These are phyloP conservation scores for Apteryx mantelli DNA, from an alignment of 2,113 vertebrate species.

Conservation along the genomic window DNA sequence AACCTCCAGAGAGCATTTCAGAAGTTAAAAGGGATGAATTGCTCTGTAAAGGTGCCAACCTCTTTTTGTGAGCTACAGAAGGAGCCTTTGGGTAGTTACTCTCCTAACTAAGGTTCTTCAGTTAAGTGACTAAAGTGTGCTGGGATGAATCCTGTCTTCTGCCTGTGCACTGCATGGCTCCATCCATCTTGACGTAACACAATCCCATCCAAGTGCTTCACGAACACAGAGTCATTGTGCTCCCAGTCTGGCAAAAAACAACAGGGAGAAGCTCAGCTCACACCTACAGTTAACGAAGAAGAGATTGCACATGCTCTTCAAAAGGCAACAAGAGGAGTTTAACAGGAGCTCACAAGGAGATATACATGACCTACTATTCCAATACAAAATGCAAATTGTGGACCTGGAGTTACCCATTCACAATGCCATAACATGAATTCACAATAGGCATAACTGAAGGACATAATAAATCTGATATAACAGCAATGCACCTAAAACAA, in stretches of 20 bases:
- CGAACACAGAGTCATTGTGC: background rate
- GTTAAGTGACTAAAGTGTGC: background rate
- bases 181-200: background rate
- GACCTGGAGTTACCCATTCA: background rate
- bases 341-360: background rate
- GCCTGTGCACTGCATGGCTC: background rate
- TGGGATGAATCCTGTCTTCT: background rate
- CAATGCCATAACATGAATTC: background rate
- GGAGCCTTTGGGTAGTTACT: background rate
- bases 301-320: background rate
- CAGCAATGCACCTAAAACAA: conserved; percentile 37
- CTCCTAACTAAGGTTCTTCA: background rate
- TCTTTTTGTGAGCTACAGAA: background rate
- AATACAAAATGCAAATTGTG: background rate
- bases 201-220: background rate
- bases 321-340: background rate
- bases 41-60: background rate
- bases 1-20: background rate
- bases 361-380: background rate
- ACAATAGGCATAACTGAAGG: background rate
- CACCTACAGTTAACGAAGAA: background rate
- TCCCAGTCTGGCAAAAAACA: background rate
- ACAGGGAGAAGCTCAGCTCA: background rate
- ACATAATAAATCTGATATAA: background rate
- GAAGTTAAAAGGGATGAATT: background rate